Percentiles rank a stretch among this genome's conserved stretches.
Evolutionary conservation across 2,888 invertebrate genomes (phyloP).

Genomic region (Peribatodes rhomboidaria): DNA sequence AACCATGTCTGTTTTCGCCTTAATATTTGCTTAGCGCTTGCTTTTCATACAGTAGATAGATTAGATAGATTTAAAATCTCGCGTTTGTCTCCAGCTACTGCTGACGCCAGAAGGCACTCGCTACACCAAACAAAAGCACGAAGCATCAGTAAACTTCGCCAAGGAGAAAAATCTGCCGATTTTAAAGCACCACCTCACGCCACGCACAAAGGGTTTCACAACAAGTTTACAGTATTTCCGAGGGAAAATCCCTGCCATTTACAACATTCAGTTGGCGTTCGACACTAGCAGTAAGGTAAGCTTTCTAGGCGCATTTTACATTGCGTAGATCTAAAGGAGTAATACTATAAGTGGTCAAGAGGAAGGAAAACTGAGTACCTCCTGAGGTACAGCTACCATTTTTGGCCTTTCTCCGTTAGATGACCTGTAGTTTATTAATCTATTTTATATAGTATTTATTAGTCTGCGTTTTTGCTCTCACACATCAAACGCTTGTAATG

Average conservation of each 20-base stretch:
- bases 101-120: conserved; percentile 98
- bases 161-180: conserved; percentile 93
- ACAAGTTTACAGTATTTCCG: conserved; percentile 94
- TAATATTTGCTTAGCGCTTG: not conserved
- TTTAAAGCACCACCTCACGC: conserved; percentile 95
- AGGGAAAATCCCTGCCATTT: conserved; percentile 93
- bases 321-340: not conserved
- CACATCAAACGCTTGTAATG: not conserved
- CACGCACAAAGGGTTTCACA: conserved; percentile 97
- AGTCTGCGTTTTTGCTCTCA: not conserved
- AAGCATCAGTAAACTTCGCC: conserved; percentile 95
- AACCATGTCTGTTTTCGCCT: not conserved
- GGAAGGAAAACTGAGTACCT: not conserved
- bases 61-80: conserved; percentile 11
- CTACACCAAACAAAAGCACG: conserved; percentile 94
- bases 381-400: too few species aligned
- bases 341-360: not conserved
- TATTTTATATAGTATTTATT: too few species aligned
- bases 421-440: too few species aligned
- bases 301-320: not conserved
- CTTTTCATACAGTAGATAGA: conserved; percentile 12
- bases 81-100: conserved; percentile 88
- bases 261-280: conserved; percentile 93
- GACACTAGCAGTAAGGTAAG: conserved; percentile 87
- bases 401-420: not conserved